Evolutionary conservation across 2,113 vertebrate genomes (phyloP).

Genomic region (Lampris megalopsis): DNA sequence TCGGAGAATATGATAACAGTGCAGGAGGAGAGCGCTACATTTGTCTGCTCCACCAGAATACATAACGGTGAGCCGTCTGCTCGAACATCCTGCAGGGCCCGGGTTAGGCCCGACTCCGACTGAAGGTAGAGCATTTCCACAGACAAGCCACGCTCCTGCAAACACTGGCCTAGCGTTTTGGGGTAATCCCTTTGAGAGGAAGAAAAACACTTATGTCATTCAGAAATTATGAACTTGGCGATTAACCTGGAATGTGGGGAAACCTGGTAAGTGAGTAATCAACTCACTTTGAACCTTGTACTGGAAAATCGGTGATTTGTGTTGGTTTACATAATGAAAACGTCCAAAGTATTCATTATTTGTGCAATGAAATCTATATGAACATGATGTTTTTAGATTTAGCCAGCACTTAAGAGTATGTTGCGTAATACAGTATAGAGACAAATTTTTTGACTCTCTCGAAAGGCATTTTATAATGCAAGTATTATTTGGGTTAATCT

Average conservation of each 20-base stretch:
- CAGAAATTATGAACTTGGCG: conserved; percentile 50
- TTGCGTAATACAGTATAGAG: background rate
- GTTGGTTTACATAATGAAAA: conserved; percentile 29
- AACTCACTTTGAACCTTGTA: no score
- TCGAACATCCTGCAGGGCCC: conserved; percentile 85
- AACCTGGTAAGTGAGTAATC: conserved; percentile 13
- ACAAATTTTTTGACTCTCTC: no score
- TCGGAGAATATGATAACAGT: conserved; percentile 86
- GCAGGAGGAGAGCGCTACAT: conserved; percentile 82
- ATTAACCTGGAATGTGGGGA: conserved; percentile 35
- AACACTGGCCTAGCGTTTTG: conserved; percentile 82
- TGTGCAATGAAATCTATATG: background rate
- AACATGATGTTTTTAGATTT: background rate
- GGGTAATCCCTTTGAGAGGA: conserved; percentile 87
- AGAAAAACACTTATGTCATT: conserved; percentile 82
- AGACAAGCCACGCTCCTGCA: conserved; percentile 83
- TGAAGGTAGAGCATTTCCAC: conserved; percentile 86
- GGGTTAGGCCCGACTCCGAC: conserved; percentile 80
- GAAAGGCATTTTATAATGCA: no score
- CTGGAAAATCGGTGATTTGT: no score
- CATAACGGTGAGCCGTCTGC: conserved; percentile 84
- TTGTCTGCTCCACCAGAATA: conserved; percentile 86
- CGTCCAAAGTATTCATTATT: background rate
- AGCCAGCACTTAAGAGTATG: background rate
- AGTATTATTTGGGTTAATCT: no score